A percentile compares a stretch with the other conserved stretches of the same genome.
Conservation (phyloP, 2,797 vertebrate genomes). For the Dromococcyx pavoninus region DNA sequence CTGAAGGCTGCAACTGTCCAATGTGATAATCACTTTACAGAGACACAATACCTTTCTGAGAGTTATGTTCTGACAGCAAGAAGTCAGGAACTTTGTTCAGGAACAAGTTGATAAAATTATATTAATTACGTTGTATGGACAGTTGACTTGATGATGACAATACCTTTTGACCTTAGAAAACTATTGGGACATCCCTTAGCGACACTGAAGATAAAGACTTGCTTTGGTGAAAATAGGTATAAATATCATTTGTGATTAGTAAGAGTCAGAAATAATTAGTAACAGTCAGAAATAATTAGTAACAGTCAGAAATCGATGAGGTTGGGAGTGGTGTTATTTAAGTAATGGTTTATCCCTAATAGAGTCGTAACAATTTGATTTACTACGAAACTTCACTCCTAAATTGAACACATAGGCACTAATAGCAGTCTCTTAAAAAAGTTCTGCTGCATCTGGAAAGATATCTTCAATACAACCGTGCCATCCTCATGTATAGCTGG, state of each 20-base stretch:
- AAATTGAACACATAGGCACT: background rate
- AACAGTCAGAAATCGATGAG: background rate
- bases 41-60: background rate
- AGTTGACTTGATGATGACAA: background rate
- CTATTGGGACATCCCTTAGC: background rate
- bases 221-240: background rate
- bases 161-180: background rate
- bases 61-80: background rate
- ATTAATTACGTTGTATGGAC: fast-evolving
- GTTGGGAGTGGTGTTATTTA: background rate
- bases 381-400: background rate
- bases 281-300: background rate
- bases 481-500: background rate
- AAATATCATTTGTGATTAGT: background rate
- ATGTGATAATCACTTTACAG: background rate
- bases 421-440: background rate
- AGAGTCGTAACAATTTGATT: background rate
- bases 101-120: background rate
- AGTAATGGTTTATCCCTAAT: background rate
- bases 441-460: background rate
- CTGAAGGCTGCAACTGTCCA: background rate
- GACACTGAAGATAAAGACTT: background rate
- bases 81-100: background rate
- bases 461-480: background rate
- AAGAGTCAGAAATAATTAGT: background rate